These are phyloP conservation scores for Hypomecis atomaria DNA, from an alignment of 2,888 invertebrate genomes.

Conservation along the genomic window DNA sequence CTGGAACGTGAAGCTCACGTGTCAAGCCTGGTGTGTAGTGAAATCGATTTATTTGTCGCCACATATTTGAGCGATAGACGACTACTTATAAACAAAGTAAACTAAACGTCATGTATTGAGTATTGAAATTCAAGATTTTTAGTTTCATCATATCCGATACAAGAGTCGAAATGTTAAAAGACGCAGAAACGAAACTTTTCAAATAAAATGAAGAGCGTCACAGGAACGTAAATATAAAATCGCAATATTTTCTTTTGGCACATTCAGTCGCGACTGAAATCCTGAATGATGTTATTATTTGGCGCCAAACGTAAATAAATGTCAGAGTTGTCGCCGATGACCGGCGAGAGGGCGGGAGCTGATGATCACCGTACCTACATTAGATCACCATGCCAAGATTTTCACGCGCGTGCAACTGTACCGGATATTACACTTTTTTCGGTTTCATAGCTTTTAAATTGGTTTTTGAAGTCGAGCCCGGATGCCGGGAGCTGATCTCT, in stretches of 20 bases:
- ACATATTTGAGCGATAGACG: not conserved
- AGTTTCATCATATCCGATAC: not conserved
- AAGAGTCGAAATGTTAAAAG: constrained; percentile 7
- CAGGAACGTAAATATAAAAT: constrained; percentile 50
- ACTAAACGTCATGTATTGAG: not conserved
- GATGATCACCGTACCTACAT: constrained; percentile 28
- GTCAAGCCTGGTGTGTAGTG: constrained; percentile 15
- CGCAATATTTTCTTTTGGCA: constrained; percentile 63
- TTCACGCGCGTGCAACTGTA: constrained; percentile 32
- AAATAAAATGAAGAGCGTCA: constrained; percentile 52
- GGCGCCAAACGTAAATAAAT: constrained; percentile 81
- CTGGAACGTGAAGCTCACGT: constrained; percentile 30
- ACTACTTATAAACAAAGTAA: not conserved
- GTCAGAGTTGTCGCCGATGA: constrained; percentile 56
- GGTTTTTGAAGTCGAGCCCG: constrained; percentile 35
- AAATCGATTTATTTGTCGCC: constrained; percentile 30
- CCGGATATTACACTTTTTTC: constrained; percentile 38
- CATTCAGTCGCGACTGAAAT: constrained; percentile 52
- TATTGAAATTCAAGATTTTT: not conserved
- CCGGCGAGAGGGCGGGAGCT: constrained; percentile 40
- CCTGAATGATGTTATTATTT: constrained; percentile 64
- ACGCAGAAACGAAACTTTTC: constrained; percentile 22
- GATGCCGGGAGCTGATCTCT: constrained; percentile 17
- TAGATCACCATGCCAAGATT: constrained; percentile 45
- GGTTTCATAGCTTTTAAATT: constrained; percentile 37